Conservation (phyloP, 2,888 invertebrate genomes). For the Dicycla oo region DNA sequence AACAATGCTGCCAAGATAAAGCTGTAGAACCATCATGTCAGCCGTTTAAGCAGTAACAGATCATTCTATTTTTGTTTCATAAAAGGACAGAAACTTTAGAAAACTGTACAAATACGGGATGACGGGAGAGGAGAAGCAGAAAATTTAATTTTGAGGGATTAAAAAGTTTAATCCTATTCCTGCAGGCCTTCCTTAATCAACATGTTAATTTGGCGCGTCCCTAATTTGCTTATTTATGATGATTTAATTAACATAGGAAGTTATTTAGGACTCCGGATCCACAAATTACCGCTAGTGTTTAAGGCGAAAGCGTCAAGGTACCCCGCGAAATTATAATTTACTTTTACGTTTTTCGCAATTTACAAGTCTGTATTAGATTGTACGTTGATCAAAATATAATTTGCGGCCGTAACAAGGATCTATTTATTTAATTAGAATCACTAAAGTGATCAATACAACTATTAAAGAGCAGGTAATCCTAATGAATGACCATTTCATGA, state of each 20-base stretch:
- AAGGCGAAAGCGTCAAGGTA: too few species aligned
- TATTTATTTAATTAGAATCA: too few species aligned
- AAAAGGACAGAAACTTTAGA: not conserved
- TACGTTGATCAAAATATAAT: too few species aligned
- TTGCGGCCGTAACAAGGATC: too few species aligned
- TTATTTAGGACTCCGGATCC: conserved; percentile 18
- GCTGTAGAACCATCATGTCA: not conserved
- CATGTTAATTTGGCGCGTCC: conserved; percentile 33
- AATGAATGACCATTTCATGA: too few species aligned
- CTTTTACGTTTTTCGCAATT: too few species aligned
- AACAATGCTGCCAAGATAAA: not conserved
- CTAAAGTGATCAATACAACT: too few species aligned
- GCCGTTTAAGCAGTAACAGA: not conserved
- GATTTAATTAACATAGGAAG: conserved; percentile 53
- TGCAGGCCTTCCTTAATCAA: conserved; percentile 38
- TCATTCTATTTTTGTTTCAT: not conserved
- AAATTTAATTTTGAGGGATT: conserved; percentile 28
- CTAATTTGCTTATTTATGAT: conserved; percentile 56
- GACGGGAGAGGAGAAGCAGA: not conserved
- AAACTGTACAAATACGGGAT: not conserved
- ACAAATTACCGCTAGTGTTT: conserved; percentile 23
- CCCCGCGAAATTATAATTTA: too few species aligned
- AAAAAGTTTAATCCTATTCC: conserved; percentile 26
- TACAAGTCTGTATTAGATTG: too few species aligned
- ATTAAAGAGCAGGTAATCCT: too few species aligned